A percentile compares a stretch with the other conserved stretches of the same genome.
phyloP scores from a whole-genome alignment of 2,888 invertebrate species.

The Pomacea canaliculata region DNA sequence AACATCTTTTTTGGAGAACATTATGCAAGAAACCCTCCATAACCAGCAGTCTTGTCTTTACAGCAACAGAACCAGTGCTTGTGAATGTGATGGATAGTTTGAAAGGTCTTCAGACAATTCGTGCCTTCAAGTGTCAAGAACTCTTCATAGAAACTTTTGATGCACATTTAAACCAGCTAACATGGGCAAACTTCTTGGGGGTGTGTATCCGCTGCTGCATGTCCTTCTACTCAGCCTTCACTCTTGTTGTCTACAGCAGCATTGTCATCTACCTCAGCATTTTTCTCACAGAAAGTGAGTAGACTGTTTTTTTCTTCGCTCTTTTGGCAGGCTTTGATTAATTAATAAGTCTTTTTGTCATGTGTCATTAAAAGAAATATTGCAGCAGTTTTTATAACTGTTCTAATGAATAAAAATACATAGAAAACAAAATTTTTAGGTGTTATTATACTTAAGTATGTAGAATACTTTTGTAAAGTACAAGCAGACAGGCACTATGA shows the following conservation, averaged over 20 bases:
- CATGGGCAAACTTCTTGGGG: slow-evolving; percentile 62
- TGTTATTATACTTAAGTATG: too few relatives aligned
- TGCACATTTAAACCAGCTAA: slow-evolving; percentile 76
- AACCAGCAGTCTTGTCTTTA: slow-evolving; percentile 20
- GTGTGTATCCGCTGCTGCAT: slow-evolving; percentile 82
- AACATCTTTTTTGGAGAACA: too few relatives aligned
- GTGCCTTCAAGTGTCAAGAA: slow-evolving; percentile 86
- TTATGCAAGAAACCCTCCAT: too few relatives aligned
- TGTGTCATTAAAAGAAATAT: too few relatives aligned
- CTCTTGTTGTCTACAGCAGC: slow-evolving; percentile 30
- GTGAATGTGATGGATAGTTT: slow-evolving; percentile 89
- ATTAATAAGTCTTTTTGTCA: too few relatives aligned
- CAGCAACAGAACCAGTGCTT: slow-evolving; percentile 92
- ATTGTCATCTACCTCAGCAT: slow-evolving; percentile 31
- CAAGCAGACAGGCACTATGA: too few relatives aligned
- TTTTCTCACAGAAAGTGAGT: slow-evolving; percentile 31
- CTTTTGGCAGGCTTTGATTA: not conserved
- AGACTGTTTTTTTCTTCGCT: not conserved
- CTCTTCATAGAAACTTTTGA: slow-evolving; percentile 76
- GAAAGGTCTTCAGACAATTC: slow-evolving; percentile 89
- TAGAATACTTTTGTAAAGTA: too few relatives aligned
- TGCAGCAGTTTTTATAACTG: too few relatives aligned
- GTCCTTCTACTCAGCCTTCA: slow-evolving; percentile 71
- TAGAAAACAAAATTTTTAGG: too few relatives aligned
- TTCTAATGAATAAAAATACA: too few relatives aligned